Evolutionary conservation across 2,888 invertebrate genomes (phyloP), one percentile per base, ranked within the genome.

Genomic region (Pristionchus maxplancki): DNA sequence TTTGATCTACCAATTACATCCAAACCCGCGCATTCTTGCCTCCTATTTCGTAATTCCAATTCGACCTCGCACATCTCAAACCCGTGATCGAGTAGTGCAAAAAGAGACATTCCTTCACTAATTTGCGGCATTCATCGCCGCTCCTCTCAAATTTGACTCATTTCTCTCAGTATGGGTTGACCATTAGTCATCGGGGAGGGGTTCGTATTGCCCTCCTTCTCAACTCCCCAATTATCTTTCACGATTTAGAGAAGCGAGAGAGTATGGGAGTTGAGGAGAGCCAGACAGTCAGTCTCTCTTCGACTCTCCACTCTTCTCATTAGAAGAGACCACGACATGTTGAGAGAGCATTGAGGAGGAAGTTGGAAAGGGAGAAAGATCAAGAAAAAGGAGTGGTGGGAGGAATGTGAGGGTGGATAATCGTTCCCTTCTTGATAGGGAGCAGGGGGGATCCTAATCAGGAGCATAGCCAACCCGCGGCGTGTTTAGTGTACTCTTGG

Each of bases 331-430:
- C 58, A n/a, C 15, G 58, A 20, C 17, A 17, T 24, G 6, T 20
- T 17, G 20, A 34, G 71, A 40, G 71, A 40, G 17, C 31, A 74
- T 9, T 24, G 24, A 74, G 24, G 37, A 71, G n/a, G 6, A 40
- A 74, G 58, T 11, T 13, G 58, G 58, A n/a, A 20, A n/a, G 20
- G 40, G 74, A 40, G 67, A 74, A 40, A 74, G 74, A 74, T 8
- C 17, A n/a, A 20, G 58, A 58, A 17, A 58, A 74, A 40, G 24
- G 40, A 67, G 67, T 6, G 34, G 24, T 24, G 17, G 37, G 17
- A 15, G 74, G 74, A 74, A 74, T 74, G 74, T 40, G 74, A 74
- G 40, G 74, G 74, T 74, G 74, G 74, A 34, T 67, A 67, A 67
- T 34, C 34, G 67, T 34, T 67, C 31, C 5, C 34, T 67, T 67